These are phyloP conservation scores for Cephonodes hylas DNA, from an alignment of 2,888 invertebrate species.

Conservation along the genomic window DNA sequence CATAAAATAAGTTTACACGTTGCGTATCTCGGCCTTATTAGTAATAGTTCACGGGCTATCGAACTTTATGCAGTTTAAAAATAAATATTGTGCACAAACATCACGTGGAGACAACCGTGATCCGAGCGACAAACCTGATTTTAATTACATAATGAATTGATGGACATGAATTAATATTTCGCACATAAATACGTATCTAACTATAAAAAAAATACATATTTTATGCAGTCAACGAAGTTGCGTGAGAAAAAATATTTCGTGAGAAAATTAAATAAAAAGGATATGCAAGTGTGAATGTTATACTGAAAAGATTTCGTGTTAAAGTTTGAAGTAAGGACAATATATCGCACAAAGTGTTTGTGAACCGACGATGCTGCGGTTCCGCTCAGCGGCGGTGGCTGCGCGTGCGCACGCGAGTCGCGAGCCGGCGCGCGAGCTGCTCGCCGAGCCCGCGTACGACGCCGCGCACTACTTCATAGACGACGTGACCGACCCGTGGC, in stretches of 20 bases:
- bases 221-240: too few species aligned
- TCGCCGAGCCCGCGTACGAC: conserved; percentile 84
- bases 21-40: too few species aligned
- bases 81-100: too few species aligned
- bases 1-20: too few species aligned
- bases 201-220: too few species aligned
- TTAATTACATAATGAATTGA: not conserved
- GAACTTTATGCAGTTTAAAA: too few species aligned
- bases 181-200: too few species aligned
- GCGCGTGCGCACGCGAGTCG: conserved; percentile 28
- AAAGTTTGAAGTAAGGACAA: not conserved
- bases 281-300: not conserved
- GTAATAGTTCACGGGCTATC: too few species aligned
- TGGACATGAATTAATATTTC: too few species aligned
- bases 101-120: not conserved
- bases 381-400: conserved; percentile 36
- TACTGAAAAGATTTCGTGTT: not conserved
- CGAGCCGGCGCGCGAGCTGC: conserved; percentile 27
- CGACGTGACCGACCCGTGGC: conserved; percentile 82
- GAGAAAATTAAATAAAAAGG: too few species aligned
- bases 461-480: conserved; percentile 87
- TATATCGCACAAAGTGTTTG: not conserved
- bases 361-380: conserved; percentile 28
- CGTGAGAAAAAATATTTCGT: too few species aligned
- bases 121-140: not conserved